These are phyloP conservation scores for Aplodontia rufa DNA, from an alignment of 2,113 vertebrate genomes.

Conservation along the genomic window DNA sequence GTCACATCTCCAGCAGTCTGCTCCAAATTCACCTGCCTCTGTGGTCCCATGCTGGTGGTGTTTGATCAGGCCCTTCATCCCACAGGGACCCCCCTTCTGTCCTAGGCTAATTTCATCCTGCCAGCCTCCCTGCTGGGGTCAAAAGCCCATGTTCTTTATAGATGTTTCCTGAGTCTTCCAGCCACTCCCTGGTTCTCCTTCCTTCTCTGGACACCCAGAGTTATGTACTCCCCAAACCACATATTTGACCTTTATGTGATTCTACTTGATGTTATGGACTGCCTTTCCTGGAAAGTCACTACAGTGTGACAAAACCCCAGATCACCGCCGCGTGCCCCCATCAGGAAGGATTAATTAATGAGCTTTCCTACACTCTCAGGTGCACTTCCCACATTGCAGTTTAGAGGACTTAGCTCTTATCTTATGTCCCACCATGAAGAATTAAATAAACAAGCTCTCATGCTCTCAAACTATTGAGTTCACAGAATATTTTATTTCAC, in stretches of 20 bases:
- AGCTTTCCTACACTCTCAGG: background rate
- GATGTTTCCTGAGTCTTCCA: background rate
- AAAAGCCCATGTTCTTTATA: background rate
- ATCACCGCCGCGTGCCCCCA: background rate
- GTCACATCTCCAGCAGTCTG: background rate
- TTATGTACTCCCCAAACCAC: background rate
- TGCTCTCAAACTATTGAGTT: background rate
- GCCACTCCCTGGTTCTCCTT: background rate
- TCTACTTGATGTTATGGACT: background rate
- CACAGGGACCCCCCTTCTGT: background rate
- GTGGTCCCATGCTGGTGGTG: background rate
- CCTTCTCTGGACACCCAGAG: background rate
- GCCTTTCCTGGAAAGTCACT: background rate
- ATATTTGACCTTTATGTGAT: background rate
- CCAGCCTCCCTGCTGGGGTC: background rate
- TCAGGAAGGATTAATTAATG: constrained; percentile 6
- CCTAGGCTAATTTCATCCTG: background rate
- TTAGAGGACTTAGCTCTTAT: background rate
- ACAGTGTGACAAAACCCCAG: background rate
- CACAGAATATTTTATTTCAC: background rate
- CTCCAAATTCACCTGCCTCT: background rate
- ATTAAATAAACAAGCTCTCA: background rate
- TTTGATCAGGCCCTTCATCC: background rate
- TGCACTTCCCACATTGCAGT: background rate
- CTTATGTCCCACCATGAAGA: background rate